phyloP scores from a whole-genome alignment of 2,797 vertebrate genomes.

The Synanceia verrucosa region DNA sequence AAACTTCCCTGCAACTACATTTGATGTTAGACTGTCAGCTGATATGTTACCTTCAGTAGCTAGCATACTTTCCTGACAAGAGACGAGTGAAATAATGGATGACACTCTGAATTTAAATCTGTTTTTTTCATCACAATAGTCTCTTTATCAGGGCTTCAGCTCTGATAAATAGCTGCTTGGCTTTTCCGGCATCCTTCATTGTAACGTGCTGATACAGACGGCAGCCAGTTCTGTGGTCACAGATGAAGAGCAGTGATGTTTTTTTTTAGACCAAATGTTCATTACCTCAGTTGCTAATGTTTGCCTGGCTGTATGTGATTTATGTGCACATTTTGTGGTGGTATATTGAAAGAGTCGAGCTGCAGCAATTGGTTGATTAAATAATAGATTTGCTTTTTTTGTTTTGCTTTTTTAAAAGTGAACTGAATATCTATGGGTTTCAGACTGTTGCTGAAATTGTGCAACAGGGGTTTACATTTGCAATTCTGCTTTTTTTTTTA shows the following conservation, averaged over 20 bases:
- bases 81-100: slow-evolving; percentile 20
- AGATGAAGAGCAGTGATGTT: neutral
- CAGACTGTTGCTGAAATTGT: neutral
- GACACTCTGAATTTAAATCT: slow-evolving; percentile 9
- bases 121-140: neutral
- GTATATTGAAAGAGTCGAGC: neutral
- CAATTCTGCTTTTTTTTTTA: neutral
- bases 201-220: slow-evolving; percentile 26
- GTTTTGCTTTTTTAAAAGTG: neutral
- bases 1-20: slow-evolving; percentile 3
- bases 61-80: slow-evolving; percentile 6
- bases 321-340: neutral
- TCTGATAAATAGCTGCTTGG: slow-evolving; percentile 35
- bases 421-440: neutral
- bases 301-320: neutral
- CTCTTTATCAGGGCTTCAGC: slow-evolving; percentile 31
- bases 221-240: slow-evolving; percentile 10
- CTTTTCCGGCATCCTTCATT: slow-evolving; percentile 18
- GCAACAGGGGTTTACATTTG: neutral
- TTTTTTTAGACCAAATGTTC: neutral
- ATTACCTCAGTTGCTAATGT: neutral
- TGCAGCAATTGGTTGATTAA: neutral
- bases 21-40: slow-evolving; percentile 10
- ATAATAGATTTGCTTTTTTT: neutral
- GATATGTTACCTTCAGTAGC: slow-evolving; percentile 12